Evolutionary conservation across 1,140 invertebrate species (phyloP).

Genomic region (Polyergus mexicanus): DNA sequence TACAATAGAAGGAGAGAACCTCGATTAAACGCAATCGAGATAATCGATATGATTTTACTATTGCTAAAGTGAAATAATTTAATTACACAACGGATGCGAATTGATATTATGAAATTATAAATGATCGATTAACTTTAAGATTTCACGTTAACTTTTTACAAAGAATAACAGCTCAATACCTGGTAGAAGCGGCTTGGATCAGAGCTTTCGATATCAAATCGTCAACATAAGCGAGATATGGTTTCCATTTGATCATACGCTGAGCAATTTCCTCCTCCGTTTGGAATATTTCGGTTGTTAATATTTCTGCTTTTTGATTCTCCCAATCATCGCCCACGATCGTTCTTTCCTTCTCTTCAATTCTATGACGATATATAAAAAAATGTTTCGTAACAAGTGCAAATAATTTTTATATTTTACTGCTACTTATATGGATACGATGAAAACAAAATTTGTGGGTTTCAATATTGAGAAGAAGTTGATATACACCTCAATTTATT

Average conservation of each 20-base stretch:
- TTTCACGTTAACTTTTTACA: not conserved
- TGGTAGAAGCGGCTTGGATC: slow-evolving; percentile 86
- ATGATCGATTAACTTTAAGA: not conserved
- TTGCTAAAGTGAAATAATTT: too few species aligned
- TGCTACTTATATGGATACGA: not conserved
- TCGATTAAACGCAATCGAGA: not conserved
- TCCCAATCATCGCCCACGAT: not conserved
- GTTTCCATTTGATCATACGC: slow-evolving; percentile 86
- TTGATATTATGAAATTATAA: not conserved
- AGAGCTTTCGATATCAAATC: slow-evolving; percentile 88
- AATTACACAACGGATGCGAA: not conserved
- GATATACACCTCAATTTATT: not conserved
- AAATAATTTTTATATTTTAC: slow-evolving; percentile 16
- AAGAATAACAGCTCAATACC: slow-evolving; percentile 68
- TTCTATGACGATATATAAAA: slow-evolving; percentile 1
- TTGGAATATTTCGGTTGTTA: not conserved
- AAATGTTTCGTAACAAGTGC: not conserved
- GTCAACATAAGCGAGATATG: slow-evolving; percentile 89
- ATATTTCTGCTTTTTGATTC: not conserved
- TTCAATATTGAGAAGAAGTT: not conserved
- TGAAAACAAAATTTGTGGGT: not conserved
- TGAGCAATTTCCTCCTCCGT: slow-evolving; percentile 65
- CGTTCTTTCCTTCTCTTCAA: slow-evolving; percentile 4
- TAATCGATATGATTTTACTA: too few species aligned
- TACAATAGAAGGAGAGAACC: not conserved